Percentiles rank a stretch among this genome's conserved stretches.
Evolutionary conservation across 2,113 vertebrate species (phyloP).

Genomic region (Pungitius pungitius): DNA sequence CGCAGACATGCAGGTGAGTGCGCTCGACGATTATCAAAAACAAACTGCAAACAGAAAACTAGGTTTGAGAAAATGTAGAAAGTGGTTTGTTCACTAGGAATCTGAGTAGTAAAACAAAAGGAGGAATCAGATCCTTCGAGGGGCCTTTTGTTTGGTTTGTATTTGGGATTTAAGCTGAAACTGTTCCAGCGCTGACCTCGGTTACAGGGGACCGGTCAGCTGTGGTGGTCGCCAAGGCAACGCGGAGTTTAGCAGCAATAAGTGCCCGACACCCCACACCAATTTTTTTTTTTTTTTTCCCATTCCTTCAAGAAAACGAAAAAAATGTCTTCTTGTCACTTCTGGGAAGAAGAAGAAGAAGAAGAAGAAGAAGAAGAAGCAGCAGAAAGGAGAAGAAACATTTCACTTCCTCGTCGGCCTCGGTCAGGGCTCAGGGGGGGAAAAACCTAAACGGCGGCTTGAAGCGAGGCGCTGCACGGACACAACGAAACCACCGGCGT

Average conservation of each 20-base stretch:
- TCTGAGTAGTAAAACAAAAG: not conserved
- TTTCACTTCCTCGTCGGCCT: not conserved
- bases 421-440: not conserved
- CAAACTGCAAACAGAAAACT: not conserved
- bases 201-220: not conserved
- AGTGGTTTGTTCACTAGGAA: not conserved
- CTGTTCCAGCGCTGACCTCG: not conserved
- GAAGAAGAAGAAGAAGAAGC: conserved; percentile 16
- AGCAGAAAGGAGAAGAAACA: conserved; percentile 10
- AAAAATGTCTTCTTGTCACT: not conserved
- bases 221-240: no score
- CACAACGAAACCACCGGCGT: no score
- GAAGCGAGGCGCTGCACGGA: not conserved
- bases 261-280: not conserved
- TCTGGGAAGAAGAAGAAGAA: conserved; percentile 14
- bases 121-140: not conserved
- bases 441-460: not conserved
- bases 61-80: not conserved
- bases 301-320: not conserved
- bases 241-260: not conserved
- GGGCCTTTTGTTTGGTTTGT: not conserved
- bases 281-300: not conserved
- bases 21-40: not conserved
- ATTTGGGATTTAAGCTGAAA: not conserved
- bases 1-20: not conserved